Conservation (phyloP, 2,888 invertebrate species). For the Eurois occulta region DNA sequence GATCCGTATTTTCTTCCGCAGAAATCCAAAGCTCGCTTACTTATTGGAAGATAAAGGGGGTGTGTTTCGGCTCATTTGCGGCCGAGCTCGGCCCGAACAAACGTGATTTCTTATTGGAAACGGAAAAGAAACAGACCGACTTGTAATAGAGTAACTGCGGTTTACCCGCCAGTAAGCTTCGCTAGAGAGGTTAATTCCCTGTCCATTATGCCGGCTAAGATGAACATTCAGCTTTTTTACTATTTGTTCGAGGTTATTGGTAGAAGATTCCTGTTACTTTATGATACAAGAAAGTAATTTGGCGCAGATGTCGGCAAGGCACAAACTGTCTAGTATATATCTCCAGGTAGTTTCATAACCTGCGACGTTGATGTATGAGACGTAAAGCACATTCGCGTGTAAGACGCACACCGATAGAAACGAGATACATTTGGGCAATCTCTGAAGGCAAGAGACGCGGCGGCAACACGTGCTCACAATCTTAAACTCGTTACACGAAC, state of each 20-base stretch:
- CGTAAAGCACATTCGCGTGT: conserved; percentile 69
- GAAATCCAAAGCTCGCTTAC: conserved; percentile 84
- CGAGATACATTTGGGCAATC: conserved; percentile 82
- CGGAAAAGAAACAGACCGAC: conserved; percentile 79
- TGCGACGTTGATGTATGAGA: conserved; percentile 85
- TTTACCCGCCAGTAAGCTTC: conserved; percentile 72
- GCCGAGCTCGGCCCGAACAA: conserved; percentile 83
- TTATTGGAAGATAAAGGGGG: conserved; percentile 88
- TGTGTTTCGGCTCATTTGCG: conserved; percentile 89
- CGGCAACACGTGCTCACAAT: conserved; percentile 85
- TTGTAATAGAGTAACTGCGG: conserved; percentile 79
- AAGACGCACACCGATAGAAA: conserved; percentile 70
- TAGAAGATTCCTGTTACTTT: conserved; percentile 52
- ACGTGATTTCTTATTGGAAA: conserved; percentile 87
- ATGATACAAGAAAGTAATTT: conserved; percentile 56
- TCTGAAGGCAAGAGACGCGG: conserved; percentile 74
- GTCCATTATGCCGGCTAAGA: conserved; percentile 76
- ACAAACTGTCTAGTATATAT: conserved; percentile 81
- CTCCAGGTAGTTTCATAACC: conserved; percentile 83
- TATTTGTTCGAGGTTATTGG: conserved; percentile 63
- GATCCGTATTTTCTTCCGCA: conserved; percentile 76
- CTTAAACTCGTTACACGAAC: conserved; percentile 86
- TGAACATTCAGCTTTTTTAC: conserved; percentile 71
- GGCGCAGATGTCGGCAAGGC: conserved; percentile 67
- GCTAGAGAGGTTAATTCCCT: conserved; percentile 75